Evolutionary conservation across 2,888 invertebrate species (phyloP), one percentile per base, ranked within the genome.

Genomic region (Drosophila infuscata): DNA sequence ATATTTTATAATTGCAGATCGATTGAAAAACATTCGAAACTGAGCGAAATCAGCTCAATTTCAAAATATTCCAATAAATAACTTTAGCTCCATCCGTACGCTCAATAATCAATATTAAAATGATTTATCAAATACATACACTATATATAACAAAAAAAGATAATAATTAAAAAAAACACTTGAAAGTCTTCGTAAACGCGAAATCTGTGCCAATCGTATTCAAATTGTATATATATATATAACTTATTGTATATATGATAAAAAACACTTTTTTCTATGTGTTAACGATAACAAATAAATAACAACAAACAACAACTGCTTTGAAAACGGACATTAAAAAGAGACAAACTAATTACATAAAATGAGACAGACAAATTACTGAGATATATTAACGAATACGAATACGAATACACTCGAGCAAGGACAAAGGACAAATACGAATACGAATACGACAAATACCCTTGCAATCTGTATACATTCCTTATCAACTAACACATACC

Each of bases 161-260:
- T 69, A 65, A 70, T 81, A 58, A 74, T 71, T 48, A 74, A 68
- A 25, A 68, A 25, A 25, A 25, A 35, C 33, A 52, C n/a, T 63
- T 43, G 48, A 75, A 67, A 69, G 72, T 67, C 70, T 51, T 63
- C 75, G 68, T 61, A 46, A 74, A 56, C 82, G 85, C 86, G 83
- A 76, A 77, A 89, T 92, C 92, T 92, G 93, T 92, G 92, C 92
- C 93, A 92, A 92, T 90, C 82, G 92, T 91, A 83, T 63, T 61
- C 58, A 68, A 72, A 67, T 76, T 82, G 81, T 79, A 79, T 85
- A 74, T 79, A 52, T 62, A 61, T 32, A 52, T 62, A 61, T 32
- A 54, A 82, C 68, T 74, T 77, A 74, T 80, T 80, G 70, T 80
- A 87, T 81, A 79, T 78, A 77, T 62, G 52, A 74, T 69, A 62